A percentile compares a stretch with the other conserved stretches of the same genome.
These are phyloP conservation scores for Neocrepidodera transversa DNA, from an alignment of 2,888 invertebrate species.

Conservation along the genomic window DNA sequence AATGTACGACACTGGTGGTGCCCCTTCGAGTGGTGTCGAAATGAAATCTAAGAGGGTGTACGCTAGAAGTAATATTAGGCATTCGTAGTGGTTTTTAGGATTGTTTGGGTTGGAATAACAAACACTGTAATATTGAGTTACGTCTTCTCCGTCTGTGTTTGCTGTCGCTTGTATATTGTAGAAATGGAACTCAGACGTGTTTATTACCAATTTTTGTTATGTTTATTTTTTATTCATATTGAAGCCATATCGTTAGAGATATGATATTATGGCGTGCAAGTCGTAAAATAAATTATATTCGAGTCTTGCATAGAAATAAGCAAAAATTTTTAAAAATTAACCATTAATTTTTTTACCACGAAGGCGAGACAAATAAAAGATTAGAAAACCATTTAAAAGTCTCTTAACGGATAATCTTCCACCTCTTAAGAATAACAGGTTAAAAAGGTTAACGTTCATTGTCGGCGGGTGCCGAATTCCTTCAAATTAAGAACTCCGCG, in stretches of 20 bases:
- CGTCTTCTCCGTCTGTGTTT: slow-evolving; percentile 18
- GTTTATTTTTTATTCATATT: background rate
- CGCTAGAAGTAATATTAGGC: slow-evolving; percentile 32
- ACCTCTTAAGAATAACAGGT: slow-evolving; percentile 19
- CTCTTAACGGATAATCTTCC: slow-evolving; percentile 5
- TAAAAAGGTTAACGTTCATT: slow-evolving; percentile 23
- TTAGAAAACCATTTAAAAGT: slow-evolving; percentile 5
- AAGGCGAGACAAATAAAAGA: background rate
- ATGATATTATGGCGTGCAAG: no score
- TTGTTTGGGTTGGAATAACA: slow-evolving; percentile 36
- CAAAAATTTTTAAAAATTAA: no score
- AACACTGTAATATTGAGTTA: slow-evolving; percentile 36
- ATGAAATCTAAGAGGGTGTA: slow-evolving; percentile 30
- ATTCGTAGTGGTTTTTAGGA: slow-evolving; percentile 34
- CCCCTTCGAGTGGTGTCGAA: background rate
- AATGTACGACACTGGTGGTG: no score
- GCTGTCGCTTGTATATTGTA: background rate
- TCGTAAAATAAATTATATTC: no score
- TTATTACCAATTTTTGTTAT: background rate
- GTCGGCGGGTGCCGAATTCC: slow-evolving; percentile 21
- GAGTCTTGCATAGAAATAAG: no score
- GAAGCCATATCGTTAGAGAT: background rate
- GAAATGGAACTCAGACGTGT: background rate
- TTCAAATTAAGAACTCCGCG: slow-evolving; percentile 19
- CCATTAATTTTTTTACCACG: no score